Conservation (phyloP, 1,140 invertebrate genomes). For the Rhynchophorus ferrugineus region DNA sequence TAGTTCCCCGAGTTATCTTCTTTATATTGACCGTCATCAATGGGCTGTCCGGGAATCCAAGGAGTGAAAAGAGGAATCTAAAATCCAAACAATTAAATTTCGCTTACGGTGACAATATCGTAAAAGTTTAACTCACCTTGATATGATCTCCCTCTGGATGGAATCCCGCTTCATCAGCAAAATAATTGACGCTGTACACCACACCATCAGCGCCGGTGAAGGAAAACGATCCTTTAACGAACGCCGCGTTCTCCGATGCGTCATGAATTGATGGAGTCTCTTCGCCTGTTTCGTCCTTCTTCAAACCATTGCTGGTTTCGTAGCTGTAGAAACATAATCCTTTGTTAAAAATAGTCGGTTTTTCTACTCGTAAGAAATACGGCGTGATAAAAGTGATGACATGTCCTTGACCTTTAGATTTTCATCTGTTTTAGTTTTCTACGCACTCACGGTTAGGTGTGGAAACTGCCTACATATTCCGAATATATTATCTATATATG, state of each 20-base stretch:
- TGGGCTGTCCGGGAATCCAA: constrained; percentile 24
- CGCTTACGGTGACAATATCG: not conserved
- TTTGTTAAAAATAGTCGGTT: not conserved
- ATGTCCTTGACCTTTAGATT: too few relatives aligned
- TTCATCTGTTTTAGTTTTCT: too few relatives aligned
- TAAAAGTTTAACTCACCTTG: constrained; percentile 13
- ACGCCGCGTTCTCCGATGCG: constrained; percentile 43
- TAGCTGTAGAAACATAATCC: too few relatives aligned
- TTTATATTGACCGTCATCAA: constrained; percentile 16
- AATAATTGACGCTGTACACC: constrained; percentile 49
- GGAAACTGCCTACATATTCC: too few relatives aligned
- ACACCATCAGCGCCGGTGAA: constrained; percentile 49
- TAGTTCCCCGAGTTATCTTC: constrained; percentile 8
- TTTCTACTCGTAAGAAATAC: too few relatives aligned
- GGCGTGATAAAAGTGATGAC: too few relatives aligned
- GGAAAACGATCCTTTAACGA: constrained; percentile 46
- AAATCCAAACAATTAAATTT: not conserved
- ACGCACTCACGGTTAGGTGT: too few relatives aligned
- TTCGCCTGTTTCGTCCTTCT: constrained; percentile 52
- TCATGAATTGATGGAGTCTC: constrained; percentile 31
- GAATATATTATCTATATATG: too few relatives aligned
- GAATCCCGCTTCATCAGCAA: constrained; percentile 50
- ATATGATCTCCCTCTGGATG: constrained; percentile 45
- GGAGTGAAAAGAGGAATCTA: constrained; percentile 27
- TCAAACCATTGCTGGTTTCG: constrained; percentile 61